Conservation (phyloP, 2,888 invertebrate species). For the Coenonympha arcania region DNA sequence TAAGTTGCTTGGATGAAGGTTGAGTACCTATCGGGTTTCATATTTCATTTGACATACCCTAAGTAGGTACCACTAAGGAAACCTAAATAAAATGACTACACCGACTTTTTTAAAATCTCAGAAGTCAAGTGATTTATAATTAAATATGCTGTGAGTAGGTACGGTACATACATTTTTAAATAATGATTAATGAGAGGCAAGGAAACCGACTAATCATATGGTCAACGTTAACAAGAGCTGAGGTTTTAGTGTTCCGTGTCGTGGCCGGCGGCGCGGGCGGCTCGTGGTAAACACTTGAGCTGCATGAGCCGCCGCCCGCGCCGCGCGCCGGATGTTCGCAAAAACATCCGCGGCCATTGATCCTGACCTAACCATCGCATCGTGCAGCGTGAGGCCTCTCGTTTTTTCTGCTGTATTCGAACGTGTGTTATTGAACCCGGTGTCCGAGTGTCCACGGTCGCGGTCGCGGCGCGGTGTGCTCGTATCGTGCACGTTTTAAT, state of each 20-base stretch:
- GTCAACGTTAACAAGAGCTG: slow-evolving; percentile 12
- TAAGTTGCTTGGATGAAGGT: too few species aligned
- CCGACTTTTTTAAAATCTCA: too few species aligned
- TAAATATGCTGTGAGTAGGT: too few species aligned
- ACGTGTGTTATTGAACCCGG: slow-evolving; percentile 48
- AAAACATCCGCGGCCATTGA: slow-evolving; percentile 55
- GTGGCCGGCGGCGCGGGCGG: slow-evolving; percentile 5
- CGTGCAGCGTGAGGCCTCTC: slow-evolving; percentile 42
- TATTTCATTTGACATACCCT: too few species aligned
- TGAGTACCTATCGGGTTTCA: too few species aligned
- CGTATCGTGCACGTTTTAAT: slow-evolving; percentile 40
- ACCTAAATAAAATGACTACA: too few species aligned
- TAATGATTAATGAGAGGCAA: background rate
- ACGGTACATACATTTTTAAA: too few species aligned
- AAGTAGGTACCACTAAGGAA: too few species aligned
- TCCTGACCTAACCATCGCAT: too few species aligned
- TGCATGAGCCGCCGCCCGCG: background rate
- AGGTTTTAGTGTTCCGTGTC: slow-evolving; percentile 8
- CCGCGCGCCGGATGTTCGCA: slow-evolving; percentile 46
- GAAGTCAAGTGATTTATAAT: too few species aligned
- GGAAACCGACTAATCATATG: background rate
- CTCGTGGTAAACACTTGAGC: slow-evolving; percentile 13
- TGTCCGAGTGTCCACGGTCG: too few species aligned
- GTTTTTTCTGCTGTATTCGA: slow-evolving; percentile 43
- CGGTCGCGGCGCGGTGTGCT: slow-evolving; percentile 28